These are phyloP conservation scores for Rosalia funebris DNA, from an alignment of 2,888 invertebrate genomes.

Conservation along the genomic window DNA sequence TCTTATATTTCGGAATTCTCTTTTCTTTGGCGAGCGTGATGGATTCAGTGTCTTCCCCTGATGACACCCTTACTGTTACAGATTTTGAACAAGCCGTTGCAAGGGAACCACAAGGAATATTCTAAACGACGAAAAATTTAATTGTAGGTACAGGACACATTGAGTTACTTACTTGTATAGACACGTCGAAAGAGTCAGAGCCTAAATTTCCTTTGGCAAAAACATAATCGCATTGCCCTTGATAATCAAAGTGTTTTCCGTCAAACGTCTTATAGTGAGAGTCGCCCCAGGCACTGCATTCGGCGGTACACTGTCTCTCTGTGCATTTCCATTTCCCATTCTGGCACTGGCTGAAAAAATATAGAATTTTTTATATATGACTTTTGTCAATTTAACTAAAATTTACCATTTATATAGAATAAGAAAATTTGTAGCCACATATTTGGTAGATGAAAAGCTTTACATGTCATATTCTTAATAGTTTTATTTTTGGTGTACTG, in stretches of 20 bases:
- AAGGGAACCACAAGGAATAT: conserved; percentile 86
- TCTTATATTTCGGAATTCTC: conserved; percentile 66
- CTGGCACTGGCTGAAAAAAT: conserved; percentile 71
- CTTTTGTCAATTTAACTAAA: too few relatives aligned
- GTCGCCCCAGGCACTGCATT: conserved; percentile 90
- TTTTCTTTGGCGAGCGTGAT: conserved; percentile 73
- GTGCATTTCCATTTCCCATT: conserved; percentile 85
- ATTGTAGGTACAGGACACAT: too few relatives aligned
- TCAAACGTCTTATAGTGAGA: conserved; percentile 91
- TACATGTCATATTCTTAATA: too few relatives aligned
- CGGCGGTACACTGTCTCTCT: conserved; percentile 76
- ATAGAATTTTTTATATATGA: neutral
- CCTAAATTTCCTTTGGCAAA: conserved; percentile 78
- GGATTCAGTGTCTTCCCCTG: conserved; percentile 69
- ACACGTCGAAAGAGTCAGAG: conserved; percentile 77
- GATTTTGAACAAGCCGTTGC: conserved; percentile 91
- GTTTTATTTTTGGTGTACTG: too few relatives aligned
- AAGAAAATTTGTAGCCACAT: too few relatives aligned
- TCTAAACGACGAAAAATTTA: too few relatives aligned
- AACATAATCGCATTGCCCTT: conserved; percentile 89
- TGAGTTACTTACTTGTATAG: conserved; percentile 74
- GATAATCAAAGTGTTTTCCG: conserved; percentile 82
- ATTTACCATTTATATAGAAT: too few relatives aligned
- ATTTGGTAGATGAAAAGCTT: too few relatives aligned
- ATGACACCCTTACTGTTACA: conserved; percentile 71